Evolutionary conservation across 2,888 invertebrate genomes (phyloP).

Genomic region (Andrena dorsata): DNA sequence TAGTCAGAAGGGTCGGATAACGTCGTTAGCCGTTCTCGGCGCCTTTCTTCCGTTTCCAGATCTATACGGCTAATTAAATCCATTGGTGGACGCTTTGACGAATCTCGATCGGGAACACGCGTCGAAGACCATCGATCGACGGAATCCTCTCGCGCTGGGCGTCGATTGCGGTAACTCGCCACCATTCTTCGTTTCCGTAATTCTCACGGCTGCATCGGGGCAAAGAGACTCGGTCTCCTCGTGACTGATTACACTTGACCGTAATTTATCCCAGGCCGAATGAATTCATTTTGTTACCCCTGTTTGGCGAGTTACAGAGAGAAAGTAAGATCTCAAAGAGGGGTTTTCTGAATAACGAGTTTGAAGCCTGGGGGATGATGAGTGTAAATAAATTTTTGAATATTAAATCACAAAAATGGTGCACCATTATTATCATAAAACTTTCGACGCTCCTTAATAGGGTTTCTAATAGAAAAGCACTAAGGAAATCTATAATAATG

Average conservation of each 20-base stretch:
- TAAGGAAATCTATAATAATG: too few species aligned
- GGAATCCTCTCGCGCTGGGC: background rate
- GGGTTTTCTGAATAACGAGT: too few species aligned
- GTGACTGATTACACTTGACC: background rate
- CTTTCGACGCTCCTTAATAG: too few species aligned
- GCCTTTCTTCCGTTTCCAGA: conserved; percentile 60
- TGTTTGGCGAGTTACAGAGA: background rate
- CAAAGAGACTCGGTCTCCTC: conserved; percentile 30
- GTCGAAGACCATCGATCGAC: conserved; percentile 19
- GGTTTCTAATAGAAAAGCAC: too few species aligned
- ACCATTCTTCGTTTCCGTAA: conserved; percentile 21
- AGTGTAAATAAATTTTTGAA: too few species aligned
- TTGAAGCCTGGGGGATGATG: too few species aligned
- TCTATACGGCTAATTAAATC: conserved; percentile 69
- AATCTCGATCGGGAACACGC: conserved; percentile 10
- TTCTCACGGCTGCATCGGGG: conserved; percentile 1
- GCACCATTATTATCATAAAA: too few species aligned
- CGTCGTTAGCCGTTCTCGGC: conserved; percentile 62
- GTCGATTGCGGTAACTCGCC: conserved; percentile 28
- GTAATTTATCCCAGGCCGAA: conserved; percentile 15
- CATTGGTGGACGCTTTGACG: conserved; percentile 38
- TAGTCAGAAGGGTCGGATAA: conserved; percentile 69
- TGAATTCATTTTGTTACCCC: conserved; percentile 3
- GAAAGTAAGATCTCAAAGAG: too few species aligned
- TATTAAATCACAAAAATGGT: too few species aligned